phyloP scores from a whole-genome alignment of 2,113 vertebrate genomes.

The Lathamus discolor region DNA sequence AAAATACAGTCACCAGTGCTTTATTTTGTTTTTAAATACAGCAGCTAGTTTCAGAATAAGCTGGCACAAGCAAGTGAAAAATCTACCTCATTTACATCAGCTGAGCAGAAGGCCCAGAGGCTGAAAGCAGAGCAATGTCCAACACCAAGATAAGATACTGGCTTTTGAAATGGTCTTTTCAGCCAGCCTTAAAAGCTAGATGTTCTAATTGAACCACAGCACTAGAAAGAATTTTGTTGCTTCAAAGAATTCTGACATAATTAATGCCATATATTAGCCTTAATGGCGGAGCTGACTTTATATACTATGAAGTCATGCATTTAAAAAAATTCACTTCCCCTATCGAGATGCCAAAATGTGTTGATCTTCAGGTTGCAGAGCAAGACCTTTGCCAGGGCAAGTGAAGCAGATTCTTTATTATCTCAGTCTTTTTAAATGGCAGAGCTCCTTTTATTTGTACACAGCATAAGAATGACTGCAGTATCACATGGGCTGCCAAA shows the following conservation, averaged over 20 bases:
- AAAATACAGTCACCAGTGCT: constrained; percentile 11
- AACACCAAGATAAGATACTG: not conserved
- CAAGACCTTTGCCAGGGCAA: not conserved
- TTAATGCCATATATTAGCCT: not conserved
- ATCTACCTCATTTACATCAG: not conserved
- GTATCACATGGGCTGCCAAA: not conserved
- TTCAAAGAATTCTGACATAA: constrained; percentile 2
- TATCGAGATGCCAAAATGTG: not conserved
- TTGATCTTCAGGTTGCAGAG: not conserved
- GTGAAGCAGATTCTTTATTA: not conserved
- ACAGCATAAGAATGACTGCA: not conserved
- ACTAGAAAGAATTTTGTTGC: not conserved
- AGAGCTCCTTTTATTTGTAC: not conserved
- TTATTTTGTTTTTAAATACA: constrained; percentile 33
- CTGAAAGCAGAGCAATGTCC: not conserved
- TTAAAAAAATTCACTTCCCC: not conserved
- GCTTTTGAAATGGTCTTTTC: not conserved
- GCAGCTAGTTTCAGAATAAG: not conserved
- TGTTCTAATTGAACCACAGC: not conserved
- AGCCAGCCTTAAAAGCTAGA: not conserved
- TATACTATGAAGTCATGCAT: not conserved
- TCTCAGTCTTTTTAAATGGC: not conserved
- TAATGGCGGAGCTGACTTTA: not conserved
- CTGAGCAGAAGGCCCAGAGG: not conserved
- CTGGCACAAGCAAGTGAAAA: constrained; percentile 5